Conservation (phyloP, 2,797 vertebrate species). For the Parauchenoglanis punctatus region DNA sequence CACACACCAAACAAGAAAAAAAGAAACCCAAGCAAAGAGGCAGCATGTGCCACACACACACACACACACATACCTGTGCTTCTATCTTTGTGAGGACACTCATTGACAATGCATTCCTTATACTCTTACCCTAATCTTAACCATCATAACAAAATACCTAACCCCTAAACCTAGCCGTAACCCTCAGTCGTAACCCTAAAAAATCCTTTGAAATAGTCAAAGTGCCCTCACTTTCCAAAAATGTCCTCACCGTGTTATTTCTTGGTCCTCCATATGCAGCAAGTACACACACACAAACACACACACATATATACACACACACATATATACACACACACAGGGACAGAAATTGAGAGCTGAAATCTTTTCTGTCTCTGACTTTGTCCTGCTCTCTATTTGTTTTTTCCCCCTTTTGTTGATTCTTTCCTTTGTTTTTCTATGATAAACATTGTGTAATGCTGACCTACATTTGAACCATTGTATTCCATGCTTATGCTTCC, state of each 20-base stretch:
- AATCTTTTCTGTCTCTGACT: not conserved
- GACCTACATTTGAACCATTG: not conserved
- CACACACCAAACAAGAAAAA: not conserved
- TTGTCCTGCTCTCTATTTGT: not conserved
- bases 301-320: no score
- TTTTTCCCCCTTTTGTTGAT: not conserved
- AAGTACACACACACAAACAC: no score
- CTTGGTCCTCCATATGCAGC: no score
- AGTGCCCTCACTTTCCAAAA: no score
- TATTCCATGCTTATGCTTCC: not conserved
- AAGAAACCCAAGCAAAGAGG: slow-evolving; percentile 2
- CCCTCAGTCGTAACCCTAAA: no score
- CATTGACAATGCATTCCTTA: no score
- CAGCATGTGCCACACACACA: not conserved
- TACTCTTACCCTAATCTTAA: no score
- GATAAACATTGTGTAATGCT: not conserved
- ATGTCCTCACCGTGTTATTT: no score
- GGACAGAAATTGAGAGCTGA: not conserved
- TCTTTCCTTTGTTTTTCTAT: not conserved
- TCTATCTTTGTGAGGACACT: no score
- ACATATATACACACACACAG: not conserved
- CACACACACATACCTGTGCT: not conserved
- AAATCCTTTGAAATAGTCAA: no score
- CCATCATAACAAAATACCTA: no score
- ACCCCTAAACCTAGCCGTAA: no score